Base-by-base conservation (phyloP, 2,797 vertebrate species). In the Rhyacichthys aspro region DNA sequence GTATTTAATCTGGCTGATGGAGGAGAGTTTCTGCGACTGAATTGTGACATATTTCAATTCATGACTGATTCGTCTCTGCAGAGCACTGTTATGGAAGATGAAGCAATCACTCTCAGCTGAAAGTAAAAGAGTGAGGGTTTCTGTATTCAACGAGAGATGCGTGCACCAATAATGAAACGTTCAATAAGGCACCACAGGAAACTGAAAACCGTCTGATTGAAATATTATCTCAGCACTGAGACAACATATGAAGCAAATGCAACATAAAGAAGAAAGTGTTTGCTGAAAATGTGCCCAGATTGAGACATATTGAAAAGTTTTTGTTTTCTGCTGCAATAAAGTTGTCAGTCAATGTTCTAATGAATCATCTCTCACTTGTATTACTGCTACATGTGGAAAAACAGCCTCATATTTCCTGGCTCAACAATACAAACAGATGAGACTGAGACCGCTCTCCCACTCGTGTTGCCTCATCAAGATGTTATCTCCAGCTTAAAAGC, bases 401-500 rank as follows among this genome's bases (percentile, higher is more conserved):
- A 28, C 33, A 15, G 52, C 11, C 53, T 78, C 37, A 63, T 81
- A 69, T 79, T 74, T 68, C 55, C 62, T 46, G 63, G 67, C 46
- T 59, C 59, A 39, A 67, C 74, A 76, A 75, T 60, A 63, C 67
- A 76, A 82, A 84, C 55, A 74, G 76, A 85, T 63, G 74, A 84
- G 59, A 61, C 48, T 36, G 66, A 74, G 52, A 70, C 74, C 60
- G 45, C 55, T 74, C 63, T 80, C 75, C 76, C 75, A 65, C 83
- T 86, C 70, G 70, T 74, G 78, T 82, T 76, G 76, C 78, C 74
- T 67, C 83, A 86, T 85, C 71, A 80, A 86, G 86, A 88, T 86
- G 79, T 86, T 86, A 89, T 89, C 85, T 65, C 55, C 59, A 32
- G 74, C 78, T 86, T 86, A 85, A 88, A 88, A 87, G 83, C 86